Conservation (phyloP, 2,797 vertebrate genomes). For the Apodemus agrarius region DNA sequence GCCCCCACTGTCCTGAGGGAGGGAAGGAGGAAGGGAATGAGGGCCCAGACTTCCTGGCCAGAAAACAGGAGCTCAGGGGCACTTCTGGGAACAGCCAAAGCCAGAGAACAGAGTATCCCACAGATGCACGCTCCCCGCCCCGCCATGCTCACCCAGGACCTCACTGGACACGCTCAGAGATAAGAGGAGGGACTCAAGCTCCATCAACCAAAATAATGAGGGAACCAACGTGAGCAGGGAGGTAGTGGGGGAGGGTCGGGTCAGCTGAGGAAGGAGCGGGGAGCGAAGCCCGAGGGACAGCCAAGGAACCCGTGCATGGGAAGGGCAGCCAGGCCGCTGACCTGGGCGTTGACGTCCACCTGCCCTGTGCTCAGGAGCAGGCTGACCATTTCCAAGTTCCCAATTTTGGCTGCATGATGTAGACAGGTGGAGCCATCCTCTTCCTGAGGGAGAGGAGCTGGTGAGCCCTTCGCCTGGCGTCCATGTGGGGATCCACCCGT, state of each 20-base stretch:
- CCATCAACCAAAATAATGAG: not conserved
- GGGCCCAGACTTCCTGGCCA: not conserved
- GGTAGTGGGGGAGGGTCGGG: not conserved
- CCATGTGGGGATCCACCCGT: too few species aligned
- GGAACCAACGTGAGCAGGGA: not conserved
- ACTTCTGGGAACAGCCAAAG: not conserved
- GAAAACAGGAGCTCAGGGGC: not conserved
- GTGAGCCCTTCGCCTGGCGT: not conserved
- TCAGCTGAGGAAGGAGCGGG: not conserved
- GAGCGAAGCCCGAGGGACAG: not conserved
- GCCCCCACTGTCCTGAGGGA: conserved; percentile 92
- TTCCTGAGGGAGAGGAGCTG: conserved; percentile 86
- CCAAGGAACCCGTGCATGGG: accelerated
- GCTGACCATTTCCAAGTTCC: conserved; percentile 92
- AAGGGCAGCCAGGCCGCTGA: conserved; percentile 57
- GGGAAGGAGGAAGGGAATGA: not conserved
- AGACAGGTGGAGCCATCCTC: conserved; percentile 96
- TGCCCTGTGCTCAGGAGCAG: conserved; percentile 94
- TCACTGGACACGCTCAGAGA: not conserved
- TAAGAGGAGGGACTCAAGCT: not conserved
- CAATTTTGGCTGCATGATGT: conserved; percentile 95
- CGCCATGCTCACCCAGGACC: not conserved
- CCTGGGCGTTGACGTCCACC: conserved; percentile 95
- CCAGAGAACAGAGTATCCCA: not conserved
- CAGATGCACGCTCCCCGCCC: too few species aligned